phyloP scores from a whole-genome alignment of 2,888 invertebrate genomes.

The Cephus sareptanus region DNA sequence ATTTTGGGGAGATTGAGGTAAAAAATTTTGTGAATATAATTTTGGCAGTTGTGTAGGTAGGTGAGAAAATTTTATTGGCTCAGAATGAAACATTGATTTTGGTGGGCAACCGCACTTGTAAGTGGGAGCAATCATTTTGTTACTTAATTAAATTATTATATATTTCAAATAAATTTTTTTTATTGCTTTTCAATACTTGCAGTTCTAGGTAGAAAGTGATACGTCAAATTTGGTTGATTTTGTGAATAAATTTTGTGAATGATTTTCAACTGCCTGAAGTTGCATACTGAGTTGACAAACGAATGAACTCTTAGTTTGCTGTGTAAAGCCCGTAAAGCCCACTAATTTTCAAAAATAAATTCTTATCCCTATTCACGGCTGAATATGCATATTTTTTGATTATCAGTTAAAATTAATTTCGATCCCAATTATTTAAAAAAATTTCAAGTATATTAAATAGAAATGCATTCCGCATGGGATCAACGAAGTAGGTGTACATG shows the following conservation, averaged over 20 bases:
- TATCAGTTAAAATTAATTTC: neutral
- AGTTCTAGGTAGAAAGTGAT: conserved; percentile 12
- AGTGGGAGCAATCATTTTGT: conserved; percentile 45
- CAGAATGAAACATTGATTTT: neutral
- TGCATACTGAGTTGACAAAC: neutral
- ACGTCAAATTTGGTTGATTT: neutral
- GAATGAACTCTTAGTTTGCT: neutral
- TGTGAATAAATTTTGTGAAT: conserved; percentile 17
- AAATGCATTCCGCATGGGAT: neutral
- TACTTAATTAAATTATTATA: conserved; percentile 4
- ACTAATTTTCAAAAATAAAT: neutral
- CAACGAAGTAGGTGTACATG: neutral
- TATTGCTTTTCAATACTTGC: conserved; percentile 16
- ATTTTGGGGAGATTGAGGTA: too few species aligned
- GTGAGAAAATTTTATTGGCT: neutral
- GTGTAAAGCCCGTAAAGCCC: neutral
- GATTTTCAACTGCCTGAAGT: conserved; percentile 1
- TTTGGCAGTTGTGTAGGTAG: neutral
- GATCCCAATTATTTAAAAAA: neutral
- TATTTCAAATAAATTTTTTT: conserved; percentile 15
- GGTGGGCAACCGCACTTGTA: conserved; percentile 44
- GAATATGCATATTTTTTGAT: neutral
- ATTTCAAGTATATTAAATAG: neutral
- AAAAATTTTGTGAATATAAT: neutral
- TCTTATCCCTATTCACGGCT: neutral